Evolutionary conservation across 2,888 invertebrate genomes (phyloP).

Genomic region (Melangyna quadrimaculata): DNA sequence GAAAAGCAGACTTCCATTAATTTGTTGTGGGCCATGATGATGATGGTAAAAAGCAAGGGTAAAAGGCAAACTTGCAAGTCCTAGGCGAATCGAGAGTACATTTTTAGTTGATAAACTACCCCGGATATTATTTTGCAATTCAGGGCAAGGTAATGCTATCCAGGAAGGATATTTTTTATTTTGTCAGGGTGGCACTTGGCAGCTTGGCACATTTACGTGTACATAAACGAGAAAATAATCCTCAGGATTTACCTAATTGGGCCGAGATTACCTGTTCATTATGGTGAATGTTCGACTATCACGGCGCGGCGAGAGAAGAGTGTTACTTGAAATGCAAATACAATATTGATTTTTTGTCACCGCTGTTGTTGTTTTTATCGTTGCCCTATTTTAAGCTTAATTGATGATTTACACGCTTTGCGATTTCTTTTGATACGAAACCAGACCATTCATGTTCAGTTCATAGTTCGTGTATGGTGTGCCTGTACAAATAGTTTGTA

Average conservation of each 20-base stretch:
- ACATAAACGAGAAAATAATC: constrained; percentile 39
- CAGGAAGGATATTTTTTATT: constrained; percentile 46
- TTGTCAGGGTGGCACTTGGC: constrained; percentile 38
- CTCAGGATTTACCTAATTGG: constrained; percentile 61
- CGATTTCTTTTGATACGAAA: constrained; percentile 28
- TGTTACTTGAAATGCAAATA: constrained; percentile 49
- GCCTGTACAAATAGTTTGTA: constrained; percentile 28
- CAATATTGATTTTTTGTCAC: constrained; percentile 56
- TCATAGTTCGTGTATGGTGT: not conserved
- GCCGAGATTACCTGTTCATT: constrained; percentile 59
- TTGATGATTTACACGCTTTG: constrained; percentile 53
- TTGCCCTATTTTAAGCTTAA: constrained; percentile 59
- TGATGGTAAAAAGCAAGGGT: not conserved
- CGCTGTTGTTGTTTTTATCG: constrained; percentile 22
- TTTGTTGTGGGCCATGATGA: constrained; percentile 15
- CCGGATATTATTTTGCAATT: constrained; percentile 60
- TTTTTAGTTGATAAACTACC: constrained; percentile 42
- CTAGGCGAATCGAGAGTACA: not conserved
- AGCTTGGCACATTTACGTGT: constrained; percentile 26
- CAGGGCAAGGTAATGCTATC: constrained; percentile 58
- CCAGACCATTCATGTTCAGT: constrained; percentile 12
- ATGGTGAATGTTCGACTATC: constrained; percentile 11
- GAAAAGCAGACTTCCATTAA: constrained; percentile 12
- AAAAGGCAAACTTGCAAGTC: constrained; percentile 29
- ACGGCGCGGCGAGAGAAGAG: not conserved